phyloP scores from a whole-genome alignment of 2,888 invertebrate species.

The Nasonia oneida region DNA sequence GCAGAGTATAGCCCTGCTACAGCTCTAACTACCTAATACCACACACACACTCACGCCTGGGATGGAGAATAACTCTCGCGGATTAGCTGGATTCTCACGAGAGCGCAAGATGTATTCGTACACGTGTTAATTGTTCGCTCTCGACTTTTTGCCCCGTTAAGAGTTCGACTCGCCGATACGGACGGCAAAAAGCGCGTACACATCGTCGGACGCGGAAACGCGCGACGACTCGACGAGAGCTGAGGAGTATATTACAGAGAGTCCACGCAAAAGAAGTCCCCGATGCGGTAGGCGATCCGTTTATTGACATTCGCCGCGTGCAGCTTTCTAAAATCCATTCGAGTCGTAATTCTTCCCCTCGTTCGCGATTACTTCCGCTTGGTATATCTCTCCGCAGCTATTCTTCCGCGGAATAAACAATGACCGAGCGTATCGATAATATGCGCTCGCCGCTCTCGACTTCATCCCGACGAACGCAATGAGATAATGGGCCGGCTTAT shows the following conservation, averaged over 20 bases:
- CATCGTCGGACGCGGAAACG: neutral
- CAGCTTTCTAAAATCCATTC: conserved; percentile 54
- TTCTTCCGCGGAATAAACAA: conserved; percentile 52
- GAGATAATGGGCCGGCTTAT: conserved; percentile 25
- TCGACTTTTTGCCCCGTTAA: conserved; percentile 21
- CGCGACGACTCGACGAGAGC: neutral
- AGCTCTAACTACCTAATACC: neutral
- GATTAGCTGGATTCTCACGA: conserved; percentile 62
- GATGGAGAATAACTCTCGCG: conserved; percentile 25
- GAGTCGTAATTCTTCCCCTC: conserved; percentile 46
- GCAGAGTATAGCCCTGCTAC: no score
- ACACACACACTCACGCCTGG: neutral
- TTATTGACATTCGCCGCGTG: conserved; percentile 51
- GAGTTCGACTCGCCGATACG: no score
- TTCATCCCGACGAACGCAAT: neutral
- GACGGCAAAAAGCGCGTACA: no score
- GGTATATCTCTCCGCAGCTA: conserved; percentile 34
- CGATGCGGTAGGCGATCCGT: neutral
- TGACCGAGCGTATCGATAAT: conserved; percentile 7
- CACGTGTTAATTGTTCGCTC: conserved; percentile 60
- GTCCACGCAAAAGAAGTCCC: conserved; percentile 6
- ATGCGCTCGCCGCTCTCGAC: neutral
- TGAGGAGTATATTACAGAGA: neutral
- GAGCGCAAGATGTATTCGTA: conserved; percentile 23
- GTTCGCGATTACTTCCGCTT: conserved; percentile 43